These are phyloP conservation scores for Mesitornis unicolor DNA, from an alignment of 2,113 vertebrate species.

Conservation along the genomic window DNA sequence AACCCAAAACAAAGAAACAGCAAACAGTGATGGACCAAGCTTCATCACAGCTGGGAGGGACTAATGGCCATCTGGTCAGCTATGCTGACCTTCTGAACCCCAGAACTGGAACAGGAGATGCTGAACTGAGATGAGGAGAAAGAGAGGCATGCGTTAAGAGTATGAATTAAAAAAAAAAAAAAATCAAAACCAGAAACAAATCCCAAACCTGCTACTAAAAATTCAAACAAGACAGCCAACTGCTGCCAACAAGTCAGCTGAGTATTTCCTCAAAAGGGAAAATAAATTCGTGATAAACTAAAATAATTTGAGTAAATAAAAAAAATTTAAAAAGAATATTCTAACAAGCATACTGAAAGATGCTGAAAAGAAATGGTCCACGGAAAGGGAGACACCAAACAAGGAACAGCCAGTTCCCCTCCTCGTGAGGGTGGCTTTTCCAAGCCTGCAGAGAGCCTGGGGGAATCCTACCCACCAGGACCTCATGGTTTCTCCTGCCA, in stretches of 20 bases:
- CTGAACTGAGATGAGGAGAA: background rate
- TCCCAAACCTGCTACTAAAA: background rate
- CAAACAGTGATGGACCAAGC: background rate
- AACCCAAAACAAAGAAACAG: background rate
- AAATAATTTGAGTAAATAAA: constrained; percentile 20
- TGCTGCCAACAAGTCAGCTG: constrained; percentile 35
- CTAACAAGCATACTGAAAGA: background rate
- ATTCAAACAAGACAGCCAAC: constrained; percentile 27
- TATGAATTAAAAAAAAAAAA: background rate
- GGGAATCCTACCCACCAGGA: background rate
- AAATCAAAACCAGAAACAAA: too few species aligned
- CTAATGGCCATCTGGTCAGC: background rate
- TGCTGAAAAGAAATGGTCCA: constrained; percentile 28
- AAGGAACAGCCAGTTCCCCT: background rate
- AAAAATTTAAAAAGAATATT: background rate
- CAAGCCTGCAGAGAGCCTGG: background rate
- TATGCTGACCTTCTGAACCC: background rate
- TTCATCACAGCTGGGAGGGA: constrained; percentile 8
- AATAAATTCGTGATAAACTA: constrained; percentile 33
- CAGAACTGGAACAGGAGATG: background rate
- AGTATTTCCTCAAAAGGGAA: constrained; percentile 64
- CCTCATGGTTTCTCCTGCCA: background rate
- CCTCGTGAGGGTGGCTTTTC: background rate
- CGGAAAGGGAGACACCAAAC: background rate
- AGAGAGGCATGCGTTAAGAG: background rate